Base-by-base conservation (phyloP, 2,113 vertebrate genomes). In the Eleginops maclovinus region DNA sequence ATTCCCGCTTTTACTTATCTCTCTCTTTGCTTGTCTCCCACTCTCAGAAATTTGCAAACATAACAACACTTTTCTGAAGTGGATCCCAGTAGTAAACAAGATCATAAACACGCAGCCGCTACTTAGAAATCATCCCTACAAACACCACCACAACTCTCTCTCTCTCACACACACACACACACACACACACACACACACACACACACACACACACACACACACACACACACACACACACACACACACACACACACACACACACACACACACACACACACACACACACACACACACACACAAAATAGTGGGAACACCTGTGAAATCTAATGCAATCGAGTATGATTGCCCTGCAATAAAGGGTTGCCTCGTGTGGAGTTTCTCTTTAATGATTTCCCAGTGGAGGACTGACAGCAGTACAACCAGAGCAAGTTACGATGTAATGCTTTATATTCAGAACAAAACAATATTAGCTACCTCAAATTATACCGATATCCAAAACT, bases 271-370 rank as follows among this genome's bases (percentile, higher is more conserved):
- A 65, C 72, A 65, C 40, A 69, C 7, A 55, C 28, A 47, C 11
- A 76, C 36, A 62, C 54, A 55, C 60, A 46, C 62, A 59, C 40
- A 53, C n/a, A 28, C 84, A 81, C 59, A 81, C 28, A n/a, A n/a
- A n/a, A 66, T 64, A 69, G 61, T 40, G 17, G 21, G 56, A 77
- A 82, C 87, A 92, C 88, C 88, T 92, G 83, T 66, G 88, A 83
- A 90, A 92, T 89, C 88, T 54, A 79, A 64, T 79, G 91, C 88
- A 91, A 92, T 90, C 81, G 75, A 26, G 72, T 21, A 22, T 55
- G 46, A n/a, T 19, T 44, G 16, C 54, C 56, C 68, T 85, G 88
- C 85, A 87, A 88, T 72, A 67, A 83, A 72, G 12, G 31, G 16
- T 41, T 36, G 60, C 21, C 71, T 72, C 31, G 47, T 68, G 54